These are phyloP conservation scores for Pachyseris speciosa DNA, from an alignment of 64 coral and sea anemone genomes.

Conservation along the genomic window DNA sequence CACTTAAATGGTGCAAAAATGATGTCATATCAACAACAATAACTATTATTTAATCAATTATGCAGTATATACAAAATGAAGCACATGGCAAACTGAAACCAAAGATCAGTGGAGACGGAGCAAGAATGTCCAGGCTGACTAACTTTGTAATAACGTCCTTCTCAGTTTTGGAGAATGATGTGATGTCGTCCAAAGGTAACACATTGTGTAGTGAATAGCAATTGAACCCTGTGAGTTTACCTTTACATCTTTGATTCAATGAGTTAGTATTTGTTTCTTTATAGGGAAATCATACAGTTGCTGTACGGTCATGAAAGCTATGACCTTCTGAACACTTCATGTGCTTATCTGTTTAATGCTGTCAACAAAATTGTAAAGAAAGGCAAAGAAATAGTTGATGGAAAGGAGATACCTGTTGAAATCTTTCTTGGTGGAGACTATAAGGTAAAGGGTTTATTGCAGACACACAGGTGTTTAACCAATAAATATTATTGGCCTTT, in stretches of 20 bases:
- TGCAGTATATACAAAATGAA: no score
- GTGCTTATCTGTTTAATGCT: conserved; percentile 11
- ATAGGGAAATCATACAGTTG: conserved; percentile 23
- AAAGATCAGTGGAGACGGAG: conserved; percentile 38
- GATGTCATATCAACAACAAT: no score
- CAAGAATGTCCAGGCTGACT: conserved; percentile 39
- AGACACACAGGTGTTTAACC: neutral
- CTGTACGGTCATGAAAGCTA: conserved; percentile 36
- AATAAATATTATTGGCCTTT: neutral
- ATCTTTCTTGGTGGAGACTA: conserved; percentile 54
- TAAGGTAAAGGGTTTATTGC: conserved; percentile 21
- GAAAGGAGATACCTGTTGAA: conserved; percentile 8
- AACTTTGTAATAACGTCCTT: conserved; percentile 36
- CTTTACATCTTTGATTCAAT: neutral
- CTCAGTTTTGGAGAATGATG: conserved; percentile 37
- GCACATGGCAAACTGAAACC: no score
- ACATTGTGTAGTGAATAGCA: neutral
- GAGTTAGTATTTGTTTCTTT: neutral
- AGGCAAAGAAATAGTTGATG: conserved; percentile 22
- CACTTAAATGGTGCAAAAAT: no score
- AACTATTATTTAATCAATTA: no score
- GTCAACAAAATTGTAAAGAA: neutral
- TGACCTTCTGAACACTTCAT: conserved; percentile 36
- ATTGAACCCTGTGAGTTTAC: neutral
- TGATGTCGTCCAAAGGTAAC: conserved; percentile 58